Base-by-base conservation (phyloP, 2,888 invertebrate genomes). In the Lagria hirta region DNA sequence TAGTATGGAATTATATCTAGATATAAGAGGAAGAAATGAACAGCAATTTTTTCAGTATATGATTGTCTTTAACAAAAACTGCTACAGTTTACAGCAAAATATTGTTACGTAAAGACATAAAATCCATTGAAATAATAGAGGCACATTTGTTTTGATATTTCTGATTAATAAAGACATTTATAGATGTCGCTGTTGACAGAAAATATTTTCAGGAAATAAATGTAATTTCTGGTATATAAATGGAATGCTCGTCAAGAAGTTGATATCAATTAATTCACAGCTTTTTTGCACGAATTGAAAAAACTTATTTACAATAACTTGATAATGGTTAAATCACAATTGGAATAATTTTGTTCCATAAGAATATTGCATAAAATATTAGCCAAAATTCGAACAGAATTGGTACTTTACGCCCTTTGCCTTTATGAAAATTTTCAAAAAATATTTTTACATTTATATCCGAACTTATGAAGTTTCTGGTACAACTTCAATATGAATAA, bases 61-160 rank as follows among this genome's bases (percentile, higher is more conserved):
- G 37, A 37, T 37, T 37, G 37, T 37, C 37, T 13, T 29, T 14
- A 37, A 27, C 28, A 26, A 27, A 36, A 36, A 12, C n/a, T 12
- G 22, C 34, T 23, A 34, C 34, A 34, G 23, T 14, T 11, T 8
- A 8, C 17, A 28, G 13, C 11, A 28, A 15, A 11, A 8, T 18
- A 18, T 18, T 3, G 20, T 6, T 26, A n/a, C 16, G 26, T 18
- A 16, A 21, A 13, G 15, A 7, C 10, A 4, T 21, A 33, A n/a
- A n/a, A n/a, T n/a, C n/a, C n/a, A n/a, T n/a, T 8, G n/a, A 37
- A 37, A 37, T 29, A 37, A 37, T 20, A 37, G 21, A 37, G 37
- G 37, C 37, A 37, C 37, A 20, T 27, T 20, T n/a, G 8, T 14
- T 35, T 35, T 35, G 33, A 33, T 33, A 21, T 14, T 10, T 30